Evolutionary conservation across 2,113 vertebrate genomes (phyloP).

Genomic region (Triplophysa rosa): DNA sequence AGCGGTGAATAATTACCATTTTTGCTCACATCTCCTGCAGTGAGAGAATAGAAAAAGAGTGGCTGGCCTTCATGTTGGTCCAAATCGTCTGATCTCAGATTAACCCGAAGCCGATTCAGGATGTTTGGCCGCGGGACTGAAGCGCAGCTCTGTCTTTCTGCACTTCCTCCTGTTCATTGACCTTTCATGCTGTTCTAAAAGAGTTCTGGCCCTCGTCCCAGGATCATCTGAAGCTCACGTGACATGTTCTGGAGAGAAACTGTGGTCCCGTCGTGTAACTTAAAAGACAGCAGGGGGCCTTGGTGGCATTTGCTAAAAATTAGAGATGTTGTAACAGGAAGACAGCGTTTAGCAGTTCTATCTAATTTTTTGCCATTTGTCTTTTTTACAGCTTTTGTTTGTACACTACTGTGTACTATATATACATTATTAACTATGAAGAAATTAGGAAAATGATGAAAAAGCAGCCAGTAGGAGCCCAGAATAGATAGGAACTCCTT

Average conservation of each 20-base stretch:
- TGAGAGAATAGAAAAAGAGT: not conserved
- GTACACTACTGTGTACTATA: too few relatives aligned
- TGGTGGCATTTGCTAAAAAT: constrained; percentile 39
- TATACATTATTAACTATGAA: too few relatives aligned
- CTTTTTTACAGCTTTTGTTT: constrained; percentile 34
- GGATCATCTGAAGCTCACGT: constrained; percentile 11
- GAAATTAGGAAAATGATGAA: too few relatives aligned
- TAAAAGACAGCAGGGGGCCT: constrained; percentile 9
- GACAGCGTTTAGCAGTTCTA: constrained; percentile 26
- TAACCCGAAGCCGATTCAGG: not conserved
- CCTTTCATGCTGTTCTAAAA: not conserved
- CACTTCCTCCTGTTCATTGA: constrained; percentile 18
- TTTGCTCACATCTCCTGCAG: constrained; percentile 24
- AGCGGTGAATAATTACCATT: constrained; percentile 32
- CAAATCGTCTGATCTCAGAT: constrained; percentile 42
- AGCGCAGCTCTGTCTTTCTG: constrained; percentile 28
- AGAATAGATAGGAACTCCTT: too few relatives aligned
- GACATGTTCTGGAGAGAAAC: not conserved
- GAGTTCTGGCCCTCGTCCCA: constrained; percentile 20
- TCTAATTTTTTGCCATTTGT: constrained; percentile 36
- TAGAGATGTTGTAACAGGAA: constrained; percentile 43
- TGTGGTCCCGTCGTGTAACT: not conserved
- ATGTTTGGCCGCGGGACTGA: not conserved
- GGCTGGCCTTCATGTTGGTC: constrained; percentile 38
- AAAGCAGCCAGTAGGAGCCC: too few relatives aligned